Conservation (phyloP, 1,140 invertebrate genomes). For the Drosophila mauritiana region DNA sequence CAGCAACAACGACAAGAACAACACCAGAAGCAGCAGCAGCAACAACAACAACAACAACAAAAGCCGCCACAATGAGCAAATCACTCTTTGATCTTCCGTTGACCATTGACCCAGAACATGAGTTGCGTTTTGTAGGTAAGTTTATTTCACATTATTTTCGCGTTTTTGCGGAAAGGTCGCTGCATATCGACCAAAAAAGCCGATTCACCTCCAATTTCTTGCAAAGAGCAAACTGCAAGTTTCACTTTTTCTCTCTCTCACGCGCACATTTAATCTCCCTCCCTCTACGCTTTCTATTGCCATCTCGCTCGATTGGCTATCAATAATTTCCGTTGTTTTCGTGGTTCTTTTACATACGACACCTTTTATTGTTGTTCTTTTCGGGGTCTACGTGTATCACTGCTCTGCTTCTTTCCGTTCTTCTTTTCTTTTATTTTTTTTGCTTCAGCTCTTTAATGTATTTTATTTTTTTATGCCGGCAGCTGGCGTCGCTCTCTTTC, state of each 20-base stretch:
- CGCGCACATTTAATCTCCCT: conserved; percentile 21
- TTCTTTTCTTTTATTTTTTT: background rate
- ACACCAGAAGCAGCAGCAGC: background rate
- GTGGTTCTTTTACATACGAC: conserved; percentile 3
- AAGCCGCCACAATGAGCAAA: conserved; percentile 61
- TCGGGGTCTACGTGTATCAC: conserved; percentile 14
- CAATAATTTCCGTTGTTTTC: conserved; percentile 53
- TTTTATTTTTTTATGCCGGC: conserved; percentile 34
- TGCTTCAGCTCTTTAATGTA: background rate
- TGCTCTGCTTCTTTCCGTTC: background rate
- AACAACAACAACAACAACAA: conserved; percentile 23
- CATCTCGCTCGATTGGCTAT: conserved; percentile 37
- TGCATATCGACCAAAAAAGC: conserved; percentile 39
- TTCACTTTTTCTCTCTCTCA: conserved; percentile 21
- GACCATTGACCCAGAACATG: conserved; percentile 77
- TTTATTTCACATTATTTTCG: background rate
- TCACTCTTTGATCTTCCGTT: conserved; percentile 48
- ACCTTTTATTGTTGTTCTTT: conserved; percentile 28
- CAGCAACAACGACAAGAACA: conserved; percentile 24
- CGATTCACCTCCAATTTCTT: conserved; percentile 46
- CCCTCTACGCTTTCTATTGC: conserved; percentile 5
- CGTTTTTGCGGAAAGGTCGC: conserved; percentile 18
- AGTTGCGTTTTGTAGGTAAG: conserved; percentile 82
- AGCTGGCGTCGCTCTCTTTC: conserved; percentile 44
- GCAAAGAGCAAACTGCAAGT: conserved; percentile 73